These are phyloP conservation scores for Taphrorychus bicolor DNA, from an alignment of 2,888 invertebrate species.

Conservation along the genomic window DNA sequence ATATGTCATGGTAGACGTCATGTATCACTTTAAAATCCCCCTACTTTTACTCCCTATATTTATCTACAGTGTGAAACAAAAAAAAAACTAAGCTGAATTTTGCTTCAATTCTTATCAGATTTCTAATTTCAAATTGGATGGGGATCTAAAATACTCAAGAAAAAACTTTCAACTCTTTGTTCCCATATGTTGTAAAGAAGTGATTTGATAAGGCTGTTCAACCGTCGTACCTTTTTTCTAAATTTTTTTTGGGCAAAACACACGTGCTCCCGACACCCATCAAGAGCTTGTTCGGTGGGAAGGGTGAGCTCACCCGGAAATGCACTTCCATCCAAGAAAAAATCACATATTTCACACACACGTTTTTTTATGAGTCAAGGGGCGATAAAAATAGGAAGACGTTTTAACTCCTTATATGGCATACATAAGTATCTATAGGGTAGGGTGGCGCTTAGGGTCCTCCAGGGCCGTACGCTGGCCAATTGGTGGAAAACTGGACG, in stretches of 20 bases:
- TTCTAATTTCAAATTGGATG: too few relatives aligned
- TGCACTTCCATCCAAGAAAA: conserved; percentile 7
- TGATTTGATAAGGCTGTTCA: neutral
- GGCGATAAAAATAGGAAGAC: conserved; percentile 9
- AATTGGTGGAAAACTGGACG: neutral
- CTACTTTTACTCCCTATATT: neutral
- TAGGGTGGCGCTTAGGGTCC: neutral
- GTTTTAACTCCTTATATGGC: conserved; percentile 6
- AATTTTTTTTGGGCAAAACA: neutral
- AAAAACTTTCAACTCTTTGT: neutral
- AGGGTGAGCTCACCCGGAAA: conserved; percentile 9
- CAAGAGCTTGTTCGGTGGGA: neutral
- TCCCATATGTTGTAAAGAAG: neutral
- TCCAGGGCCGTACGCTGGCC: neutral
- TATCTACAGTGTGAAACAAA: too few relatives aligned
- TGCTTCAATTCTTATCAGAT: too few relatives aligned
- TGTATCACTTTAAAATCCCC: neutral
- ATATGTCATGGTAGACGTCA: neutral
- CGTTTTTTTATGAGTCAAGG: conserved; percentile 3
- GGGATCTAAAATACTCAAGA: too few relatives aligned
- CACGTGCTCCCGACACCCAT: conserved; percentile 2
- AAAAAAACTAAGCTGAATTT: too few relatives aligned
- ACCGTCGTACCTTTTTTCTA: neutral
- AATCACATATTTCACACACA: neutral
- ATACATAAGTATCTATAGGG: neutral